Conservation (phyloP, 2,888 invertebrate species). For the Athalia cordata region DNA sequence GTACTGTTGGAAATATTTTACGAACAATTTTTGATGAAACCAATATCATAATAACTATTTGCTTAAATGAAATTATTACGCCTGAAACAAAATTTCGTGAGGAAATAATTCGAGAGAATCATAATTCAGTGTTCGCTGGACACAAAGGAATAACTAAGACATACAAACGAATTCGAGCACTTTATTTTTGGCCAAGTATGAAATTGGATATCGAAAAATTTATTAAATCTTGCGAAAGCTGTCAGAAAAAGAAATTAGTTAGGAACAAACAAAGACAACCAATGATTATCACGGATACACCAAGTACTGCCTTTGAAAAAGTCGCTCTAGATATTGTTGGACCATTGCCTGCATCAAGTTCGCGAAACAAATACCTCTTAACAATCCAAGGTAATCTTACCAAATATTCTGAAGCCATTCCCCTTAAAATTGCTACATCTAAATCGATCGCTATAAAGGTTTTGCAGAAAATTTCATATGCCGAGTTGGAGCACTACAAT, state of each 20-base stretch:
- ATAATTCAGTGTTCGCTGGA: background rate
- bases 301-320: conserved; percentile 40
- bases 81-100: too few species aligned
- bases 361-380: conserved; percentile 51
- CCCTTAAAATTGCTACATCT: conserved; percentile 39
- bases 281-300: conserved; percentile 44
- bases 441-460: conserved; percentile 46
- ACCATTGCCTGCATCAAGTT: conserved; percentile 40
- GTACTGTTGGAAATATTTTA: too few species aligned
- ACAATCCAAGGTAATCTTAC: conserved; percentile 45
- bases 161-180: too few species aligned
- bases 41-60: too few species aligned
- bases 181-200: too few species aligned
- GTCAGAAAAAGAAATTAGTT: conserved; percentile 40
- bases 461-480: conserved; percentile 47
- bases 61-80: too few species aligned
- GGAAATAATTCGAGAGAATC: conserved; percentile 14
- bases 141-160: conserved; percentile 8
- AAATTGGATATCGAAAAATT: too few species aligned
- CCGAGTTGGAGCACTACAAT: conserved; percentile 45
- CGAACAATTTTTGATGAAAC: too few species aligned
- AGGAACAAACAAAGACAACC: conserved; percentile 41
- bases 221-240: conserved; percentile 10
- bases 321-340: conserved; percentile 49
- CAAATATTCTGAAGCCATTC: conserved; percentile 45